Evolutionary conservation across 1,140 invertebrate genomes (phyloP), one percentile per base, ranked within the genome.

Genomic region (Diplogasteroides magnus): DNA sequence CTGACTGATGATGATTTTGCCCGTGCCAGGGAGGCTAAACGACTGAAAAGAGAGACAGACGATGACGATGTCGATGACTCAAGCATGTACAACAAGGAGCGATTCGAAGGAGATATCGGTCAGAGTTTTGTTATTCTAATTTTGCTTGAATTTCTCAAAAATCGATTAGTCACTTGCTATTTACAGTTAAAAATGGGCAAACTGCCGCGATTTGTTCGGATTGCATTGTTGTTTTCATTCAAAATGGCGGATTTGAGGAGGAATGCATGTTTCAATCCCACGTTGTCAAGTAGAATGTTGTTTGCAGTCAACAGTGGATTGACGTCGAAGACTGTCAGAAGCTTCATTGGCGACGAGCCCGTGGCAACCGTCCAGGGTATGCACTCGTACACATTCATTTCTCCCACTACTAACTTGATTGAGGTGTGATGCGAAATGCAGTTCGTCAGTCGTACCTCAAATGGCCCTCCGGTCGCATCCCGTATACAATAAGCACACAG

Each of bases 71-170:
- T 79, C 13, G 75, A 82, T 68, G 81, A 81, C 27, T 76, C 79
- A 14, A 76, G 78, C 28, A 83, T 81, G 79, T 81, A 81, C 63
- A 77, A 77, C 64, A 57, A 70, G 29, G 64, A 72, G 23, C 37
- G 76, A 57, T 81, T 81, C 61, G 79, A 81, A 67, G 79, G 79
- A 32, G 79, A 81, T 71, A 81, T 81, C 64, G 68, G 79, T 82
- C 67, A 27, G 66, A 31, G 14, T n/a, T 19, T 60, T 32, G 29
- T 27, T 25, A 19, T 23, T 11, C 31, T 1, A 61, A 14, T 13
- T 28, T 29, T 13, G 31, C 25, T 14, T 29, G 73, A 14, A 69
- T 32, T 58, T 25, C 2, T 25, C n/a, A n/a, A n/a, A n/a, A n/a
- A n/a, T n/a, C n/a, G n/a, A n/a, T n/a, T n/a, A n/a, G n/a, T n/a